Conservation (phyloP, 2,113 vertebrate species). For the Bos javanicus region DNA sequence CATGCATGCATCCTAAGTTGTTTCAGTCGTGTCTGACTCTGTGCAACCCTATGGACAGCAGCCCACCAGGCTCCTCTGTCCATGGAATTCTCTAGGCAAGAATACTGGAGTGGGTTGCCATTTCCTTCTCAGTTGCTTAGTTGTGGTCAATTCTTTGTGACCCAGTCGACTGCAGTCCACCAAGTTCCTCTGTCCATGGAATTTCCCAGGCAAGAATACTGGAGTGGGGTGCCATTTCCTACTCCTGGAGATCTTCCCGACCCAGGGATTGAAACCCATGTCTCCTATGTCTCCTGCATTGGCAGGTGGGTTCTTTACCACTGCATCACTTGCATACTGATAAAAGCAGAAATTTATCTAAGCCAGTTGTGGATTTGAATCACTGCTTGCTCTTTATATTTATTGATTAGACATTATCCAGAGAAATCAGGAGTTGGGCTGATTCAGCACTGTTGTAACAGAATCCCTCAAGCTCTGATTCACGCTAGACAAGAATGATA, state of each 20-base stretch:
- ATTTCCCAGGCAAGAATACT: neutral
- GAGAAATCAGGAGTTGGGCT: neutral
- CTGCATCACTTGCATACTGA: neutral
- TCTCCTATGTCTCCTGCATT: neutral
- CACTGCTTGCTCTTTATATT: neutral
- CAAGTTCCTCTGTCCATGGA: neutral
- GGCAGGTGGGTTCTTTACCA: neutral
- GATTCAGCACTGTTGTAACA: neutral
- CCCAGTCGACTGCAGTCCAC: neutral
- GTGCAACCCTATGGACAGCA: neutral
- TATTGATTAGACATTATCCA: neutral
- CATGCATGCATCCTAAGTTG: neutral
- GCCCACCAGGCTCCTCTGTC: neutral
- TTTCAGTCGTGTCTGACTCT: neutral
- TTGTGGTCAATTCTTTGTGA: neutral
- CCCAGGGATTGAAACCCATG: neutral
- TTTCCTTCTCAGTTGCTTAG: neutral
- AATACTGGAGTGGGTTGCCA: neutral
- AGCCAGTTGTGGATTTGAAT: neutral
- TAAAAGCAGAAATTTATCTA: neutral
- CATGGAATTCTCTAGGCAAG: neutral
- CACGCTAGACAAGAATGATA: neutral
- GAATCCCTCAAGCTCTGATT: neutral
- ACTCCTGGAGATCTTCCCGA: neutral
- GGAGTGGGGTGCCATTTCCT: neutral